Evolutionary conservation across 2,113 vertebrate genomes (phyloP), one percentile per base, ranked within the genome.

Genomic region (Pimephales promelas): DNA sequence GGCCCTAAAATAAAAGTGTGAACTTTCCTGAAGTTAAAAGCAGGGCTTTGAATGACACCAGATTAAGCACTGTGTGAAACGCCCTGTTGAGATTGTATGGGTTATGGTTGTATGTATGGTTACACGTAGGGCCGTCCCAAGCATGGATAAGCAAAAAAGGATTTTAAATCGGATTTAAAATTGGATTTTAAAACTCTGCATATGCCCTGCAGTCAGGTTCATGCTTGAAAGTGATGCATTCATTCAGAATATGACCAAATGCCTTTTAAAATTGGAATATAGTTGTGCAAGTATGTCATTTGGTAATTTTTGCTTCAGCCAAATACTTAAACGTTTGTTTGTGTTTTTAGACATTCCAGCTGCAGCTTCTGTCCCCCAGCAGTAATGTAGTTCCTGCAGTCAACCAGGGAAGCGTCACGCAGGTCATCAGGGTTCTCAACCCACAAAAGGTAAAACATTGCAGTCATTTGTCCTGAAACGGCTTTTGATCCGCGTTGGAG

Each of bases 401-500:
- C 92, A 99, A 98, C 91, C 96, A 98, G 68, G 98, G 98, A 91
- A 97, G 94, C 76, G 95, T 99, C 92, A 99, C 98, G 82, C 98
- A 99, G 93, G 96, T 99, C 94, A 98, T 99, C 92, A 97, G 98
- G 95, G 97, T 99, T 84, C 96, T 99, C 90, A 99, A 99, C 92
- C 97, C 97, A 91, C 97, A 99, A 93, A 99, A 99, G 95, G 98
- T 99, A 89, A 95, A 93, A 86, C 2, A n/a, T 87, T 26, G 73
- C n/a, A 14, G 18, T 9, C 18, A 57, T 57, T n/a, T 13, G 7
- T 57, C 28, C 52, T 57, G 31, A 57, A 77, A n/a, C 10, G 0
- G 4, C 43, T 57, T 56, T 10, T 34, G 49, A 54, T 75, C 34
- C 40, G 10, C 5, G 34, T 43, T 43, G 40, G 31, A 70, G 22